phyloP scores from a whole-genome alignment of 2,888 invertebrate genomes.

The Ophion slaviceki region DNA sequence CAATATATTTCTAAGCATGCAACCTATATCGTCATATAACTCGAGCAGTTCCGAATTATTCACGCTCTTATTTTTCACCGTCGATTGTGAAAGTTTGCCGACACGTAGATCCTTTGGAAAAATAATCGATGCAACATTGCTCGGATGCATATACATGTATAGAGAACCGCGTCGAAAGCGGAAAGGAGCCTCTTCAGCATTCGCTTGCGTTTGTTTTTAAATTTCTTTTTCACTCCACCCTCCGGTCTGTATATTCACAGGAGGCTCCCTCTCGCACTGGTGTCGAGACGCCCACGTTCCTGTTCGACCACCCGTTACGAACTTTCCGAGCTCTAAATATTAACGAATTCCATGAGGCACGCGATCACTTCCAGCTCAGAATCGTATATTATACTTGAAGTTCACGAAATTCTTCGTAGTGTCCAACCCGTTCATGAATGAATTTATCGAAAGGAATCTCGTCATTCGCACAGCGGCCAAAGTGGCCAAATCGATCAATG shows the following conservation, averaged over 20 bases:
- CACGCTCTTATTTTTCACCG: conserved; percentile 30
- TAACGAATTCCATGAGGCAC: conserved; percentile 73
- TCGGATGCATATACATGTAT: not conserved
- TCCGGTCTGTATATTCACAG: conserved; percentile 29
- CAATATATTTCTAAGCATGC: conserved; percentile 72
- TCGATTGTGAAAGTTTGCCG: conserved; percentile 27
- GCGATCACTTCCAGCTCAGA: conserved; percentile 35
- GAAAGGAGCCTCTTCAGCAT: conserved; percentile 68
- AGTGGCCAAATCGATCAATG: not conserved
- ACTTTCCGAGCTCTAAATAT: conserved; percentile 77
- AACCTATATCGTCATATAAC: conserved; percentile 43
- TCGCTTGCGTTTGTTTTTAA: conserved; percentile 74
- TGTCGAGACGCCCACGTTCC: conserved; percentile 70
- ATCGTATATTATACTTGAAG: conserved; percentile 26
- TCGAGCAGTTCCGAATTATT: conserved; percentile 29
- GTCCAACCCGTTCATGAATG: not conserved
- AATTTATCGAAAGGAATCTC: conserved; percentile 21
- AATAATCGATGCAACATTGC: conserved; percentile 69
- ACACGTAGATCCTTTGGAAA: conserved; percentile 70
- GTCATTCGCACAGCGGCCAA: not conserved
- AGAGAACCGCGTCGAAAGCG: conserved; percentile 10
- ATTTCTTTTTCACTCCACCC: conserved; percentile 30
- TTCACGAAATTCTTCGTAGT: conserved; percentile 44
- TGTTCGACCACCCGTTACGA: conserved; percentile 71
- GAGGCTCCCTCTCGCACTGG: conserved; percentile 65